Conservation (phyloP, 2,113 vertebrate species). For the Prietella phreatophila region DNA sequence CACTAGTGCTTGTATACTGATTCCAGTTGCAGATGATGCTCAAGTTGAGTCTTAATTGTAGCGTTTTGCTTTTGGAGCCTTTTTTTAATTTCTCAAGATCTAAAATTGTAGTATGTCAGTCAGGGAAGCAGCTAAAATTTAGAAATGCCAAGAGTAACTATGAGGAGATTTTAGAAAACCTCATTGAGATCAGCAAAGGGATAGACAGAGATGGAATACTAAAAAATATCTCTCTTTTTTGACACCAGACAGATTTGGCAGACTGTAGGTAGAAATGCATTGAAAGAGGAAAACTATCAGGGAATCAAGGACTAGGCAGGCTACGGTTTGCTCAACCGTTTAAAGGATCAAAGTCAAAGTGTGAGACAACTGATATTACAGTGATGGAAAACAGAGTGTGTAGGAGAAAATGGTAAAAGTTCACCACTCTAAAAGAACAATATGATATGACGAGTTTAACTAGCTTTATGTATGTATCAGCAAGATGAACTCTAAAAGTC, state of each 20-base stretch:
- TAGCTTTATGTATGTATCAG: background rate
- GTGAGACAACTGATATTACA: background rate
- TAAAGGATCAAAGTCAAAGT: background rate
- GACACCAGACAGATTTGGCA: background rate
- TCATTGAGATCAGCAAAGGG: background rate
- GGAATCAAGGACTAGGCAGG: background rate
- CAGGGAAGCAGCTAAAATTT: background rate
- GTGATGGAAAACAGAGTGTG: background rate
- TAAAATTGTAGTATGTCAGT: background rate
- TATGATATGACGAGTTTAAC: background rate
- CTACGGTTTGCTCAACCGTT: background rate
- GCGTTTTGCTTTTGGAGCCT: background rate
- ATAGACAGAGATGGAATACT: background rate
- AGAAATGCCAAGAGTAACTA: background rate
- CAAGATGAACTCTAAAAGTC: background rate
- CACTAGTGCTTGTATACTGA: background rate
- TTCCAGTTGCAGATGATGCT: background rate
- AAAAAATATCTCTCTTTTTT: background rate
- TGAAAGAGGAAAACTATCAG: background rate
- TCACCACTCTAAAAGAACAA: background rate
- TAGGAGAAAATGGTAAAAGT: background rate
- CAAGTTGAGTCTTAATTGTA: background rate
- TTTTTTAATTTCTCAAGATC: background rate
- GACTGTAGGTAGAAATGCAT: constrained; percentile 8
- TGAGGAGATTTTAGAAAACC: background rate